Evolutionary conservation across 2,888 invertebrate genomes (phyloP).

Genomic region (Timema podura): DNA sequence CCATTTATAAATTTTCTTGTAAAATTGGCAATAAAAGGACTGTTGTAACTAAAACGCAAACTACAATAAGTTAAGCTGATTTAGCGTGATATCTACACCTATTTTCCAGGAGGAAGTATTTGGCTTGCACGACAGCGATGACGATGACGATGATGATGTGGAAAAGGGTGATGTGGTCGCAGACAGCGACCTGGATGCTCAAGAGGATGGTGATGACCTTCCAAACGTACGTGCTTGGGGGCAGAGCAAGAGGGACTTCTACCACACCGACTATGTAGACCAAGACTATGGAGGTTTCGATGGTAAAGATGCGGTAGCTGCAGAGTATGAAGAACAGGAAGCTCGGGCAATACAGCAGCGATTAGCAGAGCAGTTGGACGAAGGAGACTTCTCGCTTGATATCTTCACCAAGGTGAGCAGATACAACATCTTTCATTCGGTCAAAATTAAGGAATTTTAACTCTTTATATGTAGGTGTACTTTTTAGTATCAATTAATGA

Average conservation of each 20-base stretch:
- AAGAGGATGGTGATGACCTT: slow-evolving; percentile 63
- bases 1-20: no score
- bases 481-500: no score
- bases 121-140: slow-evolving; percentile 33
- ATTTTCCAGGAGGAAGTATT: slow-evolving; percentile 37
- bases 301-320: slow-evolving; percentile 66
- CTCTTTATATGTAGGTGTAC: no score
- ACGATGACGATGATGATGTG: slow-evolving; percentile 37
- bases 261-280: slow-evolving; percentile 86
- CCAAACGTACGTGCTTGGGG: slow-evolving; percentile 88
- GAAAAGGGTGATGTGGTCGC: slow-evolving; percentile 43
- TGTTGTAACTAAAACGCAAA: neutral
- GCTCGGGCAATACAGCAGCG: slow-evolving; percentile 75
- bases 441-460: no score
- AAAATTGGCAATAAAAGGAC: no score
- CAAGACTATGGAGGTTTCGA: slow-evolving; percentile 66
- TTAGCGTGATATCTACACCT: neutral
- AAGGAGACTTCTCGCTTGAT: slow-evolving; percentile 68
- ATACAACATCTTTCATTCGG: neutral
- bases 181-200: slow-evolving; percentile 70
- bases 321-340: slow-evolving; percentile 78
- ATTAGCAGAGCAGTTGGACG: slow-evolving; percentile 70
- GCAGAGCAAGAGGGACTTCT: slow-evolving; percentile 70
- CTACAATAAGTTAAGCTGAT: neutral
- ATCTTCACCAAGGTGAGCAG: slow-evolving; percentile 47